Evolutionary conservation across 2,888 invertebrate genomes (phyloP).

Genomic region (Choristoneura rosaceana): DNA sequence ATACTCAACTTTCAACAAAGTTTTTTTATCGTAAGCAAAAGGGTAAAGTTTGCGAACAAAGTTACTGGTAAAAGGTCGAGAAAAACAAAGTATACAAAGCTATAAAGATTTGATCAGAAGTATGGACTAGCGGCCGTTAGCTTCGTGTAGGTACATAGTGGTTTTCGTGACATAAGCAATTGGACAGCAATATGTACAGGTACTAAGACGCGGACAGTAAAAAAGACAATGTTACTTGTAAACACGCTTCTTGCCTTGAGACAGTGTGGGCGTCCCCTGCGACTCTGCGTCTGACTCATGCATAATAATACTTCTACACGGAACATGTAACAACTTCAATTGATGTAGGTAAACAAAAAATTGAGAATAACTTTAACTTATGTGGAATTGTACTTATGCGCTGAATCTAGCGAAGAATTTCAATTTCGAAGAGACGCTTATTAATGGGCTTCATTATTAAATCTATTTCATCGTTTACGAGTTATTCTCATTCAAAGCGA

Average conservation of each 20-base stretch:
- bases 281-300: constrained; percentile 36
- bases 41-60: no score
- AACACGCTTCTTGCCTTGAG: constrained; percentile 36
- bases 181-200: neutral
- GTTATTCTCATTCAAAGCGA: constrained; percentile 14
- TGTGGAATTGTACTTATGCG: constrained; percentile 13
- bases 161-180: constrained; percentile 23
- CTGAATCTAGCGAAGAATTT: neutral
- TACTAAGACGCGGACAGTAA: constrained; percentile 27
- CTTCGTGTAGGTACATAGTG: neutral
- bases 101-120: neutral
- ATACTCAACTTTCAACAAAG: no score
- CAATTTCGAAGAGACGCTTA: neutral
- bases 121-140: neutral
- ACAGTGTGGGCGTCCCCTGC: constrained; percentile 36
- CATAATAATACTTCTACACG: constrained; percentile 34
- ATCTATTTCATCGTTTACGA: constrained; percentile 12
- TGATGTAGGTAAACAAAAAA: constrained; percentile 34
- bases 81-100: neutral
- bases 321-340: constrained; percentile 29
- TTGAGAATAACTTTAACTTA: constrained; percentile 21
- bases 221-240: constrained; percentile 38
- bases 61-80: no score
- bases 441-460: constrained; percentile 8
- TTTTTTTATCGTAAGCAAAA: no score